Conservation (phyloP, 2,888 invertebrate genomes). For the Polydrusus tereticollis region DNA sequence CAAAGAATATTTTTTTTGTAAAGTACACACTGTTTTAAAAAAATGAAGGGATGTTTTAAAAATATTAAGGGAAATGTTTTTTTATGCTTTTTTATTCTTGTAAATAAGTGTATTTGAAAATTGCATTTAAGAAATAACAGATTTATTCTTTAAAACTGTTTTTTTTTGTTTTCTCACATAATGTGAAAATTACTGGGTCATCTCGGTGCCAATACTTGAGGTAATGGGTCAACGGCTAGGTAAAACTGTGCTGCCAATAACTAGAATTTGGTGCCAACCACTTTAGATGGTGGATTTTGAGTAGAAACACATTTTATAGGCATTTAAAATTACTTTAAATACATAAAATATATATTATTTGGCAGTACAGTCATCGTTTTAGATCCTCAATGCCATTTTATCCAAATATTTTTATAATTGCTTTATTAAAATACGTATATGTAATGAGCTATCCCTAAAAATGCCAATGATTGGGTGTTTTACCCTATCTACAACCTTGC, state of each 20-base stretch:
- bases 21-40: neutral
- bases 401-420: neutral
- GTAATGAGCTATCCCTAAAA: neutral
- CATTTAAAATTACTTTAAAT: neutral
- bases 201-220: neutral
- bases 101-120: no score
- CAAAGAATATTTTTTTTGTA: neutral
- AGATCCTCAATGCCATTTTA: neutral
- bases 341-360: neutral
- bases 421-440: neutral
- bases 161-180: neutral
- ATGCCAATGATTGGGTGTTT: no score
- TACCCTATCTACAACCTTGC: no score
- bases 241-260: neutral
- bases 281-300: neutral
- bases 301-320: neutral
- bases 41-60: neutral
- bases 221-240: no score
- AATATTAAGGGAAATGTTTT: neutral
- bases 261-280: neutral
- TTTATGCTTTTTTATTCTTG: neutral
- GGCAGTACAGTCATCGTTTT: neutral
- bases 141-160: no score
- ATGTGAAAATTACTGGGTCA: neutral
- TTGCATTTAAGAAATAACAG: no score